phyloP scores from a whole-genome alignment of 2,888 invertebrate species.

The Liposcelis brunnea region DNA sequence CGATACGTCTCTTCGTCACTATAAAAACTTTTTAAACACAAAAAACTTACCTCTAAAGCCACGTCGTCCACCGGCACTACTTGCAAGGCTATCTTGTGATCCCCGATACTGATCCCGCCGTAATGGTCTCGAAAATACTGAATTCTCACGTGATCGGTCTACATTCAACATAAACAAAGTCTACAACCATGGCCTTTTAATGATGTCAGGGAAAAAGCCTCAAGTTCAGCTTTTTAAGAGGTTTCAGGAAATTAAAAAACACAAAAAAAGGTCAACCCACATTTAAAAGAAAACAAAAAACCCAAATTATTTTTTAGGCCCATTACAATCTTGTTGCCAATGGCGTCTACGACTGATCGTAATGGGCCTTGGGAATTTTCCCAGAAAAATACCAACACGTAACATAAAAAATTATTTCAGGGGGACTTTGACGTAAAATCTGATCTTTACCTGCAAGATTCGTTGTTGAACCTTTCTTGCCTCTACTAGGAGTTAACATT shows the following conservation, averaged over 20 bases:
- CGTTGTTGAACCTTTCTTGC: constrained; percentile 64
- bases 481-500: constrained; percentile 48
- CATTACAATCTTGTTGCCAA: too few relatives aligned
- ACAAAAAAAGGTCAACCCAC: constrained; percentile 14
- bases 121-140: constrained; percentile 31
- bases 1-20: too few relatives aligned
- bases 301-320: constrained; percentile 7
- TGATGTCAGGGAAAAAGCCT: constrained; percentile 16
- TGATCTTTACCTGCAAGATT: constrained; percentile 66
- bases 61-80: constrained; percentile 4
- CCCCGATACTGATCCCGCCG: constrained; percentile 82
- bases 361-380: too few relatives aligned
- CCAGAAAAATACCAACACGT: constrained; percentile 6
- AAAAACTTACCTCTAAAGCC: constrained; percentile 5
- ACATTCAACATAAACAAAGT: constrained; percentile 24
- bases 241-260: constrained; percentile 15
- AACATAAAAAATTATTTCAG: constrained; percentile 11
- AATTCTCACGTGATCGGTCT: constrained; percentile 17
- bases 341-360: too few relatives aligned
- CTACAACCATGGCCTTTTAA: not conserved
- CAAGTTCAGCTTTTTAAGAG: constrained; percentile 14
- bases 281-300: constrained; percentile 14
- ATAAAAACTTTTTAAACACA: too few relatives aligned
- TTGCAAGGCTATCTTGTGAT: constrained; percentile 75
- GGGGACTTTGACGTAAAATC: too few relatives aligned